These are phyloP conservation scores for Pungitius pungitius DNA, from an alignment of 2,113 vertebrate species.

Conservation along the genomic window DNA sequence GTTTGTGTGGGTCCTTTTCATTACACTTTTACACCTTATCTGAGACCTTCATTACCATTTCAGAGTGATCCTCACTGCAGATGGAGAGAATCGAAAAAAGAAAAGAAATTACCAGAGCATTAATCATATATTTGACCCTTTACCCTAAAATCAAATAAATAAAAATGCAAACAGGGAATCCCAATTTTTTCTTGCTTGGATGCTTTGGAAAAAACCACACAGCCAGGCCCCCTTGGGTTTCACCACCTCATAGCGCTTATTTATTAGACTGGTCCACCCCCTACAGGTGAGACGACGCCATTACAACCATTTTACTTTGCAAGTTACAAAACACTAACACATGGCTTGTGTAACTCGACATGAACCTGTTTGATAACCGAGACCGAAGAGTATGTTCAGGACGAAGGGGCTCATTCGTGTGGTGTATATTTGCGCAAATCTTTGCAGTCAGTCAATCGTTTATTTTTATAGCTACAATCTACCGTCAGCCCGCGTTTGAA, in stretches of 20 bases:
- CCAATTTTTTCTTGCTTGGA: constrained; percentile 40
- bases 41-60: constrained; percentile 22
- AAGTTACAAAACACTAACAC: constrained; percentile 65
- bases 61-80: background rate
- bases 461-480: background rate
- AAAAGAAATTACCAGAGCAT: background rate
- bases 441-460: background rate
- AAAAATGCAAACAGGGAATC: constrained; percentile 42
- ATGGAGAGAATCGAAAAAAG: constrained; percentile 1
- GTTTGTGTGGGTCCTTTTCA: constrained; percentile 21
- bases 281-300: constrained; percentile 42
- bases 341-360: constrained; percentile 65
- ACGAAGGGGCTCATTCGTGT: background rate
- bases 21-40: constrained; percentile 1
- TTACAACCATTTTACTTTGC: background rate
- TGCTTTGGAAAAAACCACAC: background rate
- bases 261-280: constrained; percentile 44
- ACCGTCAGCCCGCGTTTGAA: constrained; percentile 24
- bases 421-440: too few relatives aligned
- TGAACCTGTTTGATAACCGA: constrained; percentile 65
- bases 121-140: background rate
- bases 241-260: background rate
- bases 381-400: fast-evolving
- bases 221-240: background rate
- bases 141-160: constrained; percentile 9